Evolutionary conservation across 2,797 vertebrate genomes (phyloP).

Genomic region (Chaenodraco wilsoni): DNA sequence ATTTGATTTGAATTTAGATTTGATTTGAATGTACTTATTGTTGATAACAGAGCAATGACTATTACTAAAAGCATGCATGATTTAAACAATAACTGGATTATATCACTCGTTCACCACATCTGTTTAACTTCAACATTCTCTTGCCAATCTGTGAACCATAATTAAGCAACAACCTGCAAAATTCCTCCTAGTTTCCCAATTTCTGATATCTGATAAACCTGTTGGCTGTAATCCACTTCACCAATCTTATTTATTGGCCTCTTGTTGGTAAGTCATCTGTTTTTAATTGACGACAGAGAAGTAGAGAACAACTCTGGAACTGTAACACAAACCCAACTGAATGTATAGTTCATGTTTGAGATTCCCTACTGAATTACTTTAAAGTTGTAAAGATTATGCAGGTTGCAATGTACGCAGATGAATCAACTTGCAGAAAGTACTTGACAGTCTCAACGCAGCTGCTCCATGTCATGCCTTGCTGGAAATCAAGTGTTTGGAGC

Average conservation of each 20-base stretch:
- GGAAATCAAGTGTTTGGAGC: slow-evolving; percentile 66
- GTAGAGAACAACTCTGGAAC: not conserved
- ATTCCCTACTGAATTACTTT: slow-evolving; percentile 8
- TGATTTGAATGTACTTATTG: no score
- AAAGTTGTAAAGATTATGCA: slow-evolving; percentile 28
- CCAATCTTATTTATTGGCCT: not conserved
- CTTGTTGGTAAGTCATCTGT: not conserved
- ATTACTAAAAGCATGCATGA: not conserved
- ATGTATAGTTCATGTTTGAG: slow-evolving; percentile 8
- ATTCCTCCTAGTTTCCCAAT: slow-evolving; percentile 15
- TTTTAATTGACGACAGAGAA: slow-evolving; percentile 7
- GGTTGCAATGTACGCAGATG: slow-evolving; percentile 51
- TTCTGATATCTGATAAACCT: slow-evolving; percentile 16
- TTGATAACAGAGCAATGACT: no score
- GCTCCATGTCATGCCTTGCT: slow-evolving; percentile 56
- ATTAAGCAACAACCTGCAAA: slow-evolving; percentile 18
- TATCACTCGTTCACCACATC: not conserved
- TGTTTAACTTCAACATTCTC: not conserved
- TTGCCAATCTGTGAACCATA: slow-evolving; percentile 3
- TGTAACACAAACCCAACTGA: not conserved
- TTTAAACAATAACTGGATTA: not conserved
- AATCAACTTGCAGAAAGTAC: slow-evolving; percentile 26
- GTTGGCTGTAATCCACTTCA: not conserved
- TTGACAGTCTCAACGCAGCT: slow-evolving; percentile 61
- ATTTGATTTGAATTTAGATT: no score